Base-by-base conservation (phyloP, 2,888 invertebrate species). In the Apamea epomidion region DNA sequence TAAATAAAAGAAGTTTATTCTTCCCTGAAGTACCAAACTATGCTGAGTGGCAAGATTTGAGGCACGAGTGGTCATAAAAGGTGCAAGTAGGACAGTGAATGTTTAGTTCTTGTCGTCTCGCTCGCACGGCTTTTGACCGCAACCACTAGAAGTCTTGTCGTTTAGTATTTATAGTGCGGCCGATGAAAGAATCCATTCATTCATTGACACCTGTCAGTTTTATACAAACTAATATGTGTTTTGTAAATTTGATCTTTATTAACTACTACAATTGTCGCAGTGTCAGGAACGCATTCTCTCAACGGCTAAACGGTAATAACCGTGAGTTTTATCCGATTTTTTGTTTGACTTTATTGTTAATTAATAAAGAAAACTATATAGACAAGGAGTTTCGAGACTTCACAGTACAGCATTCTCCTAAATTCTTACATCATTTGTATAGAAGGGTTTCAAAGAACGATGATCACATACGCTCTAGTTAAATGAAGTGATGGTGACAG, bases 371-470 rank as follows among this genome's bases (percentile, higher is more conserved):
- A 70, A 81, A 62, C 14, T 79, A 51, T 2, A 58, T 25, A 25
- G 51, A 48, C 32, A 29, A 16, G 45, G 14, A 16, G 4, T 21
- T 16, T 45, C 21, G 12, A 37, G 12, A 72, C 42, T 32, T 16
- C 0, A 14, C 1, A 54, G 21, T 54, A 45, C 18, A 64, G 14
- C 12, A 48, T 29, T 8, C 18, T 51, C 37, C 1, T 32, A 58
- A 29, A 60, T 48, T 48, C 58, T 82, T 58, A 67, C 4, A 42
- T 67, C 25, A 75, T 82, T 67, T 0, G 37, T 74, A 80, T 74
- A 74, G 80, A 67, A 74, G 82, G 7, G 37, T 37, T 37, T 54
- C 25, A 18, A 48, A 21, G 29, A 45, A n/a, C 1, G 25, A 76
- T 32, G 60, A 74, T 48, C 45, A n/a, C 18, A 60, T 12, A 32